A percentile compares a stretch with the other conserved stretches of the same genome.
phyloP scores from a whole-genome alignment of 2,888 invertebrate species.

The Spilosoma lubricipeda region DNA sequence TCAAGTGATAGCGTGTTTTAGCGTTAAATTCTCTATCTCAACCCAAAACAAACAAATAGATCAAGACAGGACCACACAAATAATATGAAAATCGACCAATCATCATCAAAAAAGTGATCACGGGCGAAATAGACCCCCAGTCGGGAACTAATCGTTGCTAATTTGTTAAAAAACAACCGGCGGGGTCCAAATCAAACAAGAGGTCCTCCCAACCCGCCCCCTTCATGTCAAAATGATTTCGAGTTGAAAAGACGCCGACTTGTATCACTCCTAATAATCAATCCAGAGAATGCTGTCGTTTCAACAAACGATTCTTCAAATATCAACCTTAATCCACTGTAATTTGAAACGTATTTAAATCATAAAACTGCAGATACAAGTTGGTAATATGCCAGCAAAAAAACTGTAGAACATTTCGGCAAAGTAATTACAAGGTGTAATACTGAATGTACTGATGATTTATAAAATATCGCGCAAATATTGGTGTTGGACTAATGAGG shows the following conservation, averaged over 20 bases:
- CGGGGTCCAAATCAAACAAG: conserved; percentile 63
- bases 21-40: conserved; percentile 17
- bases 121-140: conserved; percentile 50
- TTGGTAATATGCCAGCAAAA: conserved; percentile 38
- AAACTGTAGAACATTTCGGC: conserved; percentile 65
- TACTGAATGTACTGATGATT: conserved; percentile 48
- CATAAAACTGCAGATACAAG: conserved; percentile 3
- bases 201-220: conserved; percentile 55
- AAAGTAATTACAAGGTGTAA: conserved; percentile 69
- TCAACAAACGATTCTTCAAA: conserved; percentile 11
- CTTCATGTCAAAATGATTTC: conserved; percentile 44
- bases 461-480: conserved; percentile 70
- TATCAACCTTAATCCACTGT: conserved; percentile 19
- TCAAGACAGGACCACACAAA: conserved; percentile 58
- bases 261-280: conserved; percentile 50
- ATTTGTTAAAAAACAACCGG: conserved; percentile 71
- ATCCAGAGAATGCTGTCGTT: conserved; percentile 9
- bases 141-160: conserved; percentile 66
- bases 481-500: conserved; percentile 63
- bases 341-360: conserved; percentile 4
- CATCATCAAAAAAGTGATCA: conserved; percentile 61
- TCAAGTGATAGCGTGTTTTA: conserved; percentile 5
- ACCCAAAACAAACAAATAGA: conserved; percentile 44
- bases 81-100: conserved; percentile 58
- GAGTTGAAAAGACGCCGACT: conserved; percentile 61